Conservation (phyloP, 1,140 invertebrate genomes). For the Drosophila repletoides region DNA sequence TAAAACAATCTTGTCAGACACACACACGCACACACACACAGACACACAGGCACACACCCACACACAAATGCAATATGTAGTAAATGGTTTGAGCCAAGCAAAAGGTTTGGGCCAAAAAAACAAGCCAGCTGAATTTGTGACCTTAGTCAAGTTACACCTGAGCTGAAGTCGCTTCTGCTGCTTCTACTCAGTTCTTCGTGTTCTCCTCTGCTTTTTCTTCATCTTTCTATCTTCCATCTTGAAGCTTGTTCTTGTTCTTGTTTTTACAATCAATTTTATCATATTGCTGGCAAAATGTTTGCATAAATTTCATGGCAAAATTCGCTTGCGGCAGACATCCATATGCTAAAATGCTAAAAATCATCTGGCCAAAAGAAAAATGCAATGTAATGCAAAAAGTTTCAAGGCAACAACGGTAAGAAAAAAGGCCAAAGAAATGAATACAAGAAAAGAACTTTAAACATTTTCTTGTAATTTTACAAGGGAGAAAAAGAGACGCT, state of each 20-base stretch:
- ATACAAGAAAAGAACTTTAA: slow-evolving; percentile 16
- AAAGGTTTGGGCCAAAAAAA: neutral
- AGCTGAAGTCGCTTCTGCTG: slow-evolving; percentile 29
- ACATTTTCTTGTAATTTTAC: slow-evolving; percentile 52
- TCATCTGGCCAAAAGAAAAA: slow-evolving; percentile 47
- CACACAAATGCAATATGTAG: slow-evolving; percentile 27
- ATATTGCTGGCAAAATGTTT: slow-evolving; percentile 72
- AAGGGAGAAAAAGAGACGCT: slow-evolving; percentile 33
- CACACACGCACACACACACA: slow-evolving; percentile 25
- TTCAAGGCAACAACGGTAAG: slow-evolving; percentile 32
- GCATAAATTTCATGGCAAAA: slow-evolving; percentile 55
- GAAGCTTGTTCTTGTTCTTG: too few species aligned
- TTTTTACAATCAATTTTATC: slow-evolving; percentile 68
- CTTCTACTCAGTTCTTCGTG: neutral
- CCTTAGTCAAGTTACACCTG: slow-evolving; percentile 21
- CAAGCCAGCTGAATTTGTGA: neutral
- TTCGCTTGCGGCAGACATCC: slow-evolving; percentile 52
- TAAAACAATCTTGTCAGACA: slow-evolving; percentile 58
- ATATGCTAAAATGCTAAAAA: slow-evolving; percentile 66
- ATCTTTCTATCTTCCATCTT: too few species aligned
- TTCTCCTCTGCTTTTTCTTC: neutral
- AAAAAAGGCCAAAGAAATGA: neutral
- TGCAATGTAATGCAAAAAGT: slow-evolving; percentile 66
- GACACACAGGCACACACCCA: slow-evolving; percentile 20
- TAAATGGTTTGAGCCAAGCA: slow-evolving; percentile 5